These are phyloP conservation scores for Coleophora flavipennella DNA, from an alignment of 2,888 invertebrate species.

Conservation along the genomic window DNA sequence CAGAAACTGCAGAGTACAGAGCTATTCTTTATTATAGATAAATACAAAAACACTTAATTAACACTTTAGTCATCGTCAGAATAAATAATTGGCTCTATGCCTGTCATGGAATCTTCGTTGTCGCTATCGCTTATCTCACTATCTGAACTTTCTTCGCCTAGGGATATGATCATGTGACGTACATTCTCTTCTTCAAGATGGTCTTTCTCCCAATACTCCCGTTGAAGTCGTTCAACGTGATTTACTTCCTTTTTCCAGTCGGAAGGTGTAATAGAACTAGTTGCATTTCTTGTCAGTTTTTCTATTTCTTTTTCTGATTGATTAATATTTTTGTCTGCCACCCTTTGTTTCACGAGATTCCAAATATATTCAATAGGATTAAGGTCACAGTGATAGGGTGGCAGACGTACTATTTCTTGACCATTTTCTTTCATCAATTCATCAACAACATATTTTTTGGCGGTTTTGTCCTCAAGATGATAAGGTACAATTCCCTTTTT, in stretches of 20 bases:
- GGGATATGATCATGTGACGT: constrained; percentile 6
- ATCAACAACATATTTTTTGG: not conserved
- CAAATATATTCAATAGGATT: no score
- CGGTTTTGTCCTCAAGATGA: not conserved
- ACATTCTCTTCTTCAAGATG: constrained; percentile 8
- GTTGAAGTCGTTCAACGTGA: constrained; percentile 11
- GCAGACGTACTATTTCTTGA: no score
- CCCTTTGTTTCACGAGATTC: no score
- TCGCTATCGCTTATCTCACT: constrained; percentile 5
- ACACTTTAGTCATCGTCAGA: not conserved
- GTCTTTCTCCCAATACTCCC: constrained; percentile 12
- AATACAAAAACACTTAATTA: not conserved
- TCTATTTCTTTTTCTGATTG: no score
- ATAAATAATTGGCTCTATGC: no score
- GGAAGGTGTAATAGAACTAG: constrained; percentile 10
- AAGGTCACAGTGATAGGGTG: no score
- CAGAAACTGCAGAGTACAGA: no score
- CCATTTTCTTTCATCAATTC: constrained; percentile 5
- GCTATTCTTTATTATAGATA: no score
- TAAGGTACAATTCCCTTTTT: not conserved
- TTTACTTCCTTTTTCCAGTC: constrained; percentile 18
- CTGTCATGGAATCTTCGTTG: not conserved
- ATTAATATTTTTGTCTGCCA: no score
- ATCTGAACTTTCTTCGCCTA: constrained; percentile 9
- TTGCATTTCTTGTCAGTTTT: no score